Percentiles rank a stretch among this genome's conserved stretches.
Conservation (phyloP, 2,113 vertebrate species). For the Centropristis striata region DNA sequence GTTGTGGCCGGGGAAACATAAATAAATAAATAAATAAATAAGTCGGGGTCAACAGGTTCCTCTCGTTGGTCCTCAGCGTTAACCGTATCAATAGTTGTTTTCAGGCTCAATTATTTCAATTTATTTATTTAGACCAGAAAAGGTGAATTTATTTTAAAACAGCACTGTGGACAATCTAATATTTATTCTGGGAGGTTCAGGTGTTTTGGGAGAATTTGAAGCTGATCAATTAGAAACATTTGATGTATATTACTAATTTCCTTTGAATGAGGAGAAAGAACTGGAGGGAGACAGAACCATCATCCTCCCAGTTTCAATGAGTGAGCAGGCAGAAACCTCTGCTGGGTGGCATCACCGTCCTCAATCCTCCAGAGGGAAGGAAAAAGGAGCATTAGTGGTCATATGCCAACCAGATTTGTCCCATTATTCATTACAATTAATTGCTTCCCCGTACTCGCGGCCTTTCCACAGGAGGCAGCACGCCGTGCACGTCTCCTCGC, state of each 20-base stretch:
- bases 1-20: too few relatives aligned
- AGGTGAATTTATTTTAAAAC: too few relatives aligned
- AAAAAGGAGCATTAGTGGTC: constrained; percentile 90
- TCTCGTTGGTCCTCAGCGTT: too few relatives aligned
- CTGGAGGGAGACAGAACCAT: neutral
- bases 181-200: too few relatives aligned
- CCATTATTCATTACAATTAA: constrained; percentile 96
- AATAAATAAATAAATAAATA: too few relatives aligned
- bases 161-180: too few relatives aligned
- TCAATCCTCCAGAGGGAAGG: constrained; percentile 88
- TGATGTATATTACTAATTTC: neutral
- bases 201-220: neutral
- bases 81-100: too few relatives aligned
- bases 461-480: constrained; percentile 66
- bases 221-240: neutral
- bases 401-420: constrained; percentile 95
- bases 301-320: constrained; percentile 81
- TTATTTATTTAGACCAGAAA: too few relatives aligned
- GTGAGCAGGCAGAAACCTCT: constrained; percentile 75
- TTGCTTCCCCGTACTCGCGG: constrained; percentile 87
- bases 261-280: neutral
- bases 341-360: constrained; percentile 61
- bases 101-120: too few relatives aligned
- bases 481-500: too few relatives aligned
- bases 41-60: too few relatives aligned